Conservation (phyloP, 2,113 vertebrate species). For the Accipiter cooperii region DNA sequence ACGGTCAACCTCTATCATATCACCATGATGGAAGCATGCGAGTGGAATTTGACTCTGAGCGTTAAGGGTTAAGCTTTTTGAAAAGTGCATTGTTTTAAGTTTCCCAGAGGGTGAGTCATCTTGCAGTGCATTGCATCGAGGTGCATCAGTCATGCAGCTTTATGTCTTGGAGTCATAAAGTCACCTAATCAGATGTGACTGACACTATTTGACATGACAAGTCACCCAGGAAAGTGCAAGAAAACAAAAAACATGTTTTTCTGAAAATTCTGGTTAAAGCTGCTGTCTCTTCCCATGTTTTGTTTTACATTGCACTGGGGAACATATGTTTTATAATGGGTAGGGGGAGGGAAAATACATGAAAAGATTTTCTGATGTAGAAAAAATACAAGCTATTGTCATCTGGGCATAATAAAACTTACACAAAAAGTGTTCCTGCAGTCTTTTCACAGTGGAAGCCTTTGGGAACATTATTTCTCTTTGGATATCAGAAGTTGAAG, state of each 20-base stretch:
- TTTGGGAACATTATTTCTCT: not conserved
- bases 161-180: conserved; percentile 33
- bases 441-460: not conserved
- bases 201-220: conserved; percentile 14
- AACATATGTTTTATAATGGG: not conserved
- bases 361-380: conserved; percentile 14
- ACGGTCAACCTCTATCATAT: not conserved
- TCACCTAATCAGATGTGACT: conserved; percentile 19
- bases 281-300: not conserved
- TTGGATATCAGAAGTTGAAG: not conserved
- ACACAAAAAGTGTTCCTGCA: not conserved
- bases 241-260: not conserved
- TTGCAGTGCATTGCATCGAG: not conserved
- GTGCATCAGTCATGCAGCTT: conserved; percentile 29
- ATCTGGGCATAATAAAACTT: not conserved
- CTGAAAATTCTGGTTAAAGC: not conserved
- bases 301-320: not conserved
- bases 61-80: conserved; percentile 50
- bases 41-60: not conserved
- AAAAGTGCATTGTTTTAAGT: not conserved
- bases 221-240: conserved; percentile 31
- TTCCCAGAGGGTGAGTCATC: conserved; percentile 16
- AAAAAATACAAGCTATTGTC: not conserved
- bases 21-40: not conserved
- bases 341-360: not conserved